These are phyloP conservation scores for Trissolcus japonicus DNA, from an alignment of 2,888 invertebrate species.

Conservation along the genomic window DNA sequence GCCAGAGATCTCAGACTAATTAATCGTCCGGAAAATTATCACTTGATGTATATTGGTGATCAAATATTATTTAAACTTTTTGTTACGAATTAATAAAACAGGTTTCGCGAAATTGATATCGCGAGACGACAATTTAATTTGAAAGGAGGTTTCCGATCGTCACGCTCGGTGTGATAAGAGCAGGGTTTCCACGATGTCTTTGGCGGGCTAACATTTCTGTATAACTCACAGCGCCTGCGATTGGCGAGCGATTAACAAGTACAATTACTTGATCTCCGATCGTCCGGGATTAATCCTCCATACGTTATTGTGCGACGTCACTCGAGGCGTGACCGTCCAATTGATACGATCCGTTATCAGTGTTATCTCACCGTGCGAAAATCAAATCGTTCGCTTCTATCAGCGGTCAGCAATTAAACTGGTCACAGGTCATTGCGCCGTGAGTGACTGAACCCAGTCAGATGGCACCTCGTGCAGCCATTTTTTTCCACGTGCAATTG, in stretches of 20 bases:
- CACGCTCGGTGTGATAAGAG: slow-evolving; percentile 25
- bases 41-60: no score
- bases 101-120: slow-evolving; percentile 28
- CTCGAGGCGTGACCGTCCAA: slow-evolving; percentile 51
- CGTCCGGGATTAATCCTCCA: slow-evolving; percentile 62
- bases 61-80: no score
- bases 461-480: slow-evolving; percentile 15
- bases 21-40: no score
- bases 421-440: slow-evolving; percentile 25
- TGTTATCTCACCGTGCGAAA: slow-evolving; percentile 39
- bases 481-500: slow-evolving; percentile 12
- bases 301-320: slow-evolving; percentile 63
- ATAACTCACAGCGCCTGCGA: slow-evolving; percentile 27
- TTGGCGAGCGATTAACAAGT: slow-evolving; percentile 62
- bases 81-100: not conserved
- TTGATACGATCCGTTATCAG: slow-evolving; percentile 48
- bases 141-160: slow-evolving; percentile 14
- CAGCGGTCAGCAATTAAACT: slow-evolving; percentile 37
- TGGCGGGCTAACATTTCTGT: slow-evolving; percentile 16
- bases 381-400: slow-evolving; percentile 34
- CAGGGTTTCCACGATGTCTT: slow-evolving; percentile 31
- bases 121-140: slow-evolving; percentile 35
- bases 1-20: no score
- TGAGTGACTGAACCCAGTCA: slow-evolving; percentile 19
- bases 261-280: slow-evolving; percentile 64